Conservation (phyloP, 2,888 invertebrate genomes). For the Mongoloraphidia duomilia region DNA sequence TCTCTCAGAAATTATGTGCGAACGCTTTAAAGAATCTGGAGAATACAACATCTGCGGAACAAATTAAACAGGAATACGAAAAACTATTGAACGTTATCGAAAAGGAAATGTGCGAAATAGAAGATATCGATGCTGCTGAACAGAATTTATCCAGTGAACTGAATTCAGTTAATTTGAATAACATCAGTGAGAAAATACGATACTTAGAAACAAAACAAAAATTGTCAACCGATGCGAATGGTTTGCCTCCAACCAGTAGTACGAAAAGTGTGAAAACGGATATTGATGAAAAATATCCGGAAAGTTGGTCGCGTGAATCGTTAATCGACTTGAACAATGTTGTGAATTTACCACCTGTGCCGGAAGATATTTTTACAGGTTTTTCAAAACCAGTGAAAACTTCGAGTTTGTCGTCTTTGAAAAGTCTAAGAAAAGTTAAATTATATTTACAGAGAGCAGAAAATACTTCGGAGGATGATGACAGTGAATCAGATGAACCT, state of each 20-base stretch:
- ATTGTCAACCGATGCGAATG: slow-evolving; percentile 13
- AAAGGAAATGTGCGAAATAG: slow-evolving; percentile 24
- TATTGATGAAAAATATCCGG: slow-evolving; percentile 33
- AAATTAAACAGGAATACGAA: slow-evolving; percentile 24
- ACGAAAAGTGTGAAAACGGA: slow-evolving; percentile 28
- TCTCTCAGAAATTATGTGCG: slow-evolving; percentile 24
- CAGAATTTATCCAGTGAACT: slow-evolving; percentile 5
- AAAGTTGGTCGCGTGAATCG: slow-evolving; percentile 31
- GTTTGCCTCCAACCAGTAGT: slow-evolving; percentile 19
- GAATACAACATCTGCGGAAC: slow-evolving; percentile 4
- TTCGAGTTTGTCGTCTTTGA: slow-evolving; percentile 31
- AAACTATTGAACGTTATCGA: slow-evolving; percentile 25
- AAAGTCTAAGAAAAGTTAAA: slow-evolving; percentile 32
- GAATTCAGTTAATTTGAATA: slow-evolving; percentile 14
- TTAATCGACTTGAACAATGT: slow-evolving; percentile 29
- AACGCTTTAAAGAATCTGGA: slow-evolving; percentile 19
- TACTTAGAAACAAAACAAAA: slow-evolving; percentile 22
- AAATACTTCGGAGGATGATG: slow-evolving; percentile 29
- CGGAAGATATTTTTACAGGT: slow-evolving; percentile 31
- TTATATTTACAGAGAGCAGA: slow-evolving; percentile 30
- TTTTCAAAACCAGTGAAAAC: slow-evolving; percentile 28
- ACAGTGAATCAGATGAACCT: slow-evolving; percentile 25
- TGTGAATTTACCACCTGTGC: slow-evolving; percentile 30
- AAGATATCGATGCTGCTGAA: slow-evolving; percentile 21
- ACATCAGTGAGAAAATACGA: slow-evolving; percentile 25